These are phyloP conservation scores for Noctua fimbriata DNA, from an alignment of 2,888 invertebrate species.

Conservation along the genomic window DNA sequence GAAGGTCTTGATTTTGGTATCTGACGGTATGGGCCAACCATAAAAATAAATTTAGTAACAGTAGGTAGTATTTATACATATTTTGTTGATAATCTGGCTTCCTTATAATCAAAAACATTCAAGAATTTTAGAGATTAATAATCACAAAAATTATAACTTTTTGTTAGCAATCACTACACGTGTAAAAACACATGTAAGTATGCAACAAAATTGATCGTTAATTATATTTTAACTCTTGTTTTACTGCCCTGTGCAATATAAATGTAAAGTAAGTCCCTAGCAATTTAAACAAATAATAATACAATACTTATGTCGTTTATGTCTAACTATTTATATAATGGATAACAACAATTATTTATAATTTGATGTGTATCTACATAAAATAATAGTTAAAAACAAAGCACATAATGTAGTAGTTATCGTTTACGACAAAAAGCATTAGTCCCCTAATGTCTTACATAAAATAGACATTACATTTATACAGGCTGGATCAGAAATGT, in stretches of 20 bases:
- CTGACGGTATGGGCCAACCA: not conserved
- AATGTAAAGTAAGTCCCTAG: not conserved
- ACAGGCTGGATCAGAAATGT: not conserved
- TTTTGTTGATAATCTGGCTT: not conserved
- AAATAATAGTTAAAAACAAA: slow-evolving; percentile 3
- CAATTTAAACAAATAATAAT: slow-evolving; percentile 1
- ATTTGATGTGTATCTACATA: not conserved
- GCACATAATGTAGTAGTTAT: not conserved
- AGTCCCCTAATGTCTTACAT: not conserved
- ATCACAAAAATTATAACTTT: too few species aligned
- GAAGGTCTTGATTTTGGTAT: not conserved
- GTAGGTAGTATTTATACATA: not conserved
- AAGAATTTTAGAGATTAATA: not conserved
- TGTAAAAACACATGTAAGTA: too few species aligned
- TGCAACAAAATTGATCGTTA: slow-evolving; percentile 1
- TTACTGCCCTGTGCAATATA: not conserved
- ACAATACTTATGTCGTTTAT: not conserved
- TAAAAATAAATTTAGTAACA: not conserved
- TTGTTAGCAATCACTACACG: too few species aligned
- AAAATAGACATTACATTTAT: not conserved
- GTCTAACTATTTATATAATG: not conserved
- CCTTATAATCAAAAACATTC: not conserved
- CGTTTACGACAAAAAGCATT: not conserved
- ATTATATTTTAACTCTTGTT: slow-evolving; percentile 1
- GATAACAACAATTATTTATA: not conserved